A percentile compares a stretch with the other conserved stretches of the same genome.
These are phyloP conservation scores for Cepaea nemoralis DNA, from an alignment of 1,140 invertebrate genomes.

Conservation along the genomic window DNA sequence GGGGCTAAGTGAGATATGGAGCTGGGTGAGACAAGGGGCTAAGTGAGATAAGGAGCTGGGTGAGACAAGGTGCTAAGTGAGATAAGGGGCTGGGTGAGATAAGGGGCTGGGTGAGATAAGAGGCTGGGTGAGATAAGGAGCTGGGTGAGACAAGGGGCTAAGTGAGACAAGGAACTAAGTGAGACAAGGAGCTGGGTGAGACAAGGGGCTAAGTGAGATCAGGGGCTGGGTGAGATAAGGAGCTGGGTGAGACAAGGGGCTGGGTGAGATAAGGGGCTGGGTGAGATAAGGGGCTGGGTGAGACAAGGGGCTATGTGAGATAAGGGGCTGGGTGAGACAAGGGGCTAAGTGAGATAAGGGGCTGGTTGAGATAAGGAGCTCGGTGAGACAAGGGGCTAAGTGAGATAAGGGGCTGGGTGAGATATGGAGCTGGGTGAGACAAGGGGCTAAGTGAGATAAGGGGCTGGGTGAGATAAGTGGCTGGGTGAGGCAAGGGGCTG, in stretches of 20 bases:
- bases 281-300: neutral
- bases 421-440: neutral
- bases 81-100: no score
- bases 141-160: no score
- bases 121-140: no score
- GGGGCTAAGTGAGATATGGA: neutral
- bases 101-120: no score
- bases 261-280: neutral
- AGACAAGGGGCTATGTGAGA: neutral
- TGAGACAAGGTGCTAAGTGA: no score
- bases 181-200: no score
- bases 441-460: neutral
- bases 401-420: neutral
- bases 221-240: no score
- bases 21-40: neutral
- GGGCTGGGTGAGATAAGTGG: neutral
- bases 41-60: neutral
- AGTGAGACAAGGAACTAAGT: no score
- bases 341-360: neutral
- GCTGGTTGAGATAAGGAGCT: neutral
- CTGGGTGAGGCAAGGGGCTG: neutral
- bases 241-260: no score
- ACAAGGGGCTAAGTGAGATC: no score
- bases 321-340: neutral
- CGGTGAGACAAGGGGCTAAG: neutral